phyloP scores from a whole-genome alignment of 2,888 invertebrate genomes.

The Euclidia mi region DNA sequence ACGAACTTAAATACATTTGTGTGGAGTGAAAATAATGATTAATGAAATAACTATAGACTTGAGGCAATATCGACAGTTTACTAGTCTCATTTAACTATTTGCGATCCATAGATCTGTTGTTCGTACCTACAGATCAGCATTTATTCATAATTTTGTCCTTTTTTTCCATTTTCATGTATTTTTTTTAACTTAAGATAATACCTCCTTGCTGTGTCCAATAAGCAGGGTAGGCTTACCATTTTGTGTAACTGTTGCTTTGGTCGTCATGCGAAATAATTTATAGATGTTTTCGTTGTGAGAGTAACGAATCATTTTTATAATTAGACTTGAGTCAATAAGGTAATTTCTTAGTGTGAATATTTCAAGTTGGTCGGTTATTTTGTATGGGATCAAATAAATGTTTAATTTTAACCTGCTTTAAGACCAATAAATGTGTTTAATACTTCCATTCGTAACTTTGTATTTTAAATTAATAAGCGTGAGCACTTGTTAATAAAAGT shows the following conservation, averaged over 20 bases:
- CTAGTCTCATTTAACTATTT: not conserved
- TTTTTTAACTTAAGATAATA: not conserved
- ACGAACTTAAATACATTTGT: too few relatives aligned
- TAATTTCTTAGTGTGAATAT: not conserved
- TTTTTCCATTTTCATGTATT: not conserved
- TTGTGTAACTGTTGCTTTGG: not conserved
- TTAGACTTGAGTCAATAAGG: not conserved
- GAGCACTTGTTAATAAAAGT: conserved; percentile 13
- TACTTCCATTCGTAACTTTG: conserved; percentile 36
- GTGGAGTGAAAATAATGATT: too few relatives aligned
- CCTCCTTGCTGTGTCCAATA: not conserved
- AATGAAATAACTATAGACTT: not conserved
- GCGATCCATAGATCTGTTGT: not conserved
- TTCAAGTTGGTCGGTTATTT: not conserved
- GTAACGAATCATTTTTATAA: not conserved
- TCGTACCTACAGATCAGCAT: conserved; percentile 6
- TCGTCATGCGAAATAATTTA: not conserved
- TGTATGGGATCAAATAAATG: conserved; percentile 5
- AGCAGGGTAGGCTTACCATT: not conserved
- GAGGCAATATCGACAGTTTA: conserved; percentile 1
- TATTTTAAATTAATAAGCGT: conserved; percentile 25
- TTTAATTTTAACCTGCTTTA: not conserved
- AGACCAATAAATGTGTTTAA: conserved; percentile 11
- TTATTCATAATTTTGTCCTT: conserved; percentile 3
- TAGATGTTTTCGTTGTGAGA: too few relatives aligned